Base-by-base conservation (phyloP, 2,888 invertebrate genomes). In the Amphipoea oculea region DNA sequence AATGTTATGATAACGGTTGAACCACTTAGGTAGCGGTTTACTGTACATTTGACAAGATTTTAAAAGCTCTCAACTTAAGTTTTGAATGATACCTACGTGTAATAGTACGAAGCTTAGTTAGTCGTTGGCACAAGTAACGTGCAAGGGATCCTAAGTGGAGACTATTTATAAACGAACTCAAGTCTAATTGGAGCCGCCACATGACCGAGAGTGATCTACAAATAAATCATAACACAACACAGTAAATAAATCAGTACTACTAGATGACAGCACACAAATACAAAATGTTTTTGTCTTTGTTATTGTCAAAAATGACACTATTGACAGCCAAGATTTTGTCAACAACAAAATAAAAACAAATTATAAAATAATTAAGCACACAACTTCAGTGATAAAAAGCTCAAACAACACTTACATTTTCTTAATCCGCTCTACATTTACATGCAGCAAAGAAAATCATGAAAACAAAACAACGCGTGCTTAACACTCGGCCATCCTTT, bases 381-480 rank as follows among this genome's bases (percentile, higher is more conserved):
- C 67, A 73, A 79, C 57, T 57, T 40, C 69, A 78, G 73, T 65
- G 1, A 73, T 65, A 77, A 86, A 87, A 87, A 87, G 84, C 81
- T 76, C 73, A 78, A 85, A 89, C 82, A 78, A 86, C 87, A 95
- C 96, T 96, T 95, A 96, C 96, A 92, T 94, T 94, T 93, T 92
- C 92, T 94, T 87, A 93, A 91, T 94, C 94, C 92, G 93, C 94
- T 94, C 93, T 93, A 94, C 89, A 90, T 93, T 78, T 74, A 90
- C 87, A 89, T 87, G 92, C 91, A 92, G 90, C 93, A 94, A 94
- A 94, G 94, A 94, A 95, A 95, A 95, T 91, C 92, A 93, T 94
- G 93, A 95, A 95, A 96, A 94, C 95, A 95, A 95, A 96, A 95
- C 94, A 95, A 94, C 91, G 91, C 93, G 93, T 91, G 91, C 92